Evolutionary conservation across 2,888 invertebrate species (phyloP), one percentile per base, ranked within the genome.

Genomic region (Zeuzera pyrina): DNA sequence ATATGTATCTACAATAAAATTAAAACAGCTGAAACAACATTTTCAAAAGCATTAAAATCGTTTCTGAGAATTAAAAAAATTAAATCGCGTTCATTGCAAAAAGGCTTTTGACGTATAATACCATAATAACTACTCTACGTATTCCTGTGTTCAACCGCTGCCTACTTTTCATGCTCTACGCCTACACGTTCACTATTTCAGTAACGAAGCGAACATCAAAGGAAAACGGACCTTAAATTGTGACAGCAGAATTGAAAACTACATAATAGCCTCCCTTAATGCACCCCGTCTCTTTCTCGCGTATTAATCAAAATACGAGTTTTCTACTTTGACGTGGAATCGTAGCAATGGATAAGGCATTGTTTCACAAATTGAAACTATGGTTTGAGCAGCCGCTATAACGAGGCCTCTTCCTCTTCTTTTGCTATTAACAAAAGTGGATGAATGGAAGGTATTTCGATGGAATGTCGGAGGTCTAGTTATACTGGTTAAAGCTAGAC

Each of bases 331-430:
- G 81, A 81, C 83, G 74, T 73, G 59, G 78, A 78, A 71, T 77
- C 69, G 70, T 66, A 69, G 79, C 71, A 79, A 79, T 81, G 81
- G 83, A 79, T 81, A 81, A 77, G 79, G 77, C 63, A 79, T 83
- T 83, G 83, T 83, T 76, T 76, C 62, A 68, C 70, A 81, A 81
- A 81, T 83, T 81, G 81, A 79, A 81, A 79, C 74, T 72, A 74
- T 72, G 67, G 72, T 67, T 58, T 52, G 65, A 55, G 53, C 57
- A 58, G 41, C 77, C 65, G 56, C 45, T 45, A 27, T 61, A 52
- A 39, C 47, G 35, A 54, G 78, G 60, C 35, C 74, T 42, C 43
- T 63, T 48, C 49, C 46, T 43, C 47, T 46, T 38, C 47, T 38
- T 39, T 38, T 35, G 34, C 29, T 35, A 33, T 34, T 34, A 33